Evolutionary conservation across 2,113 vertebrate genomes (phyloP).

Genomic region (Centropus unirufus): DNA sequence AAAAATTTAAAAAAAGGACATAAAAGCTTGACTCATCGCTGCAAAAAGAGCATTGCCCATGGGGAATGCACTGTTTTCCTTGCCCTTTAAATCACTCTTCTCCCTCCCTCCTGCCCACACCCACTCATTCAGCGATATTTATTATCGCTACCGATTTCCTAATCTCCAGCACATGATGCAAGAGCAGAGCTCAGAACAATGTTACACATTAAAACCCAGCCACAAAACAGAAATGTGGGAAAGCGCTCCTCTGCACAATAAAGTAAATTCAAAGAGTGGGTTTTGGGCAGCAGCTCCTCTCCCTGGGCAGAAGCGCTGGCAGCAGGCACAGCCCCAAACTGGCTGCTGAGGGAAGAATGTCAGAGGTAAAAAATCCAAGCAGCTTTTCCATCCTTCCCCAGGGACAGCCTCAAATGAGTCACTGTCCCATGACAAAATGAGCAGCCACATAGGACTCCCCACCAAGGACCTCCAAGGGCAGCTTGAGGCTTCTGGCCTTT

Average conservation of each 20-base stretch:
- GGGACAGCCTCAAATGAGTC: neutral
- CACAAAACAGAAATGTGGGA: neutral
- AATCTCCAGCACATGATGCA: constrained; percentile 2
- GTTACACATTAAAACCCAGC: neutral
- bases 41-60: accelerated
- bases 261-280: accelerated
- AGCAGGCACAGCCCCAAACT: neutral
- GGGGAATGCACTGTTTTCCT: neutral
- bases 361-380: neutral
- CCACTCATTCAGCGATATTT: neutral
- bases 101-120: neutral
- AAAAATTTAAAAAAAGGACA: accelerated
- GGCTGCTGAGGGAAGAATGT: neutral
- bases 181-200: neutral
- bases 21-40: neutral
- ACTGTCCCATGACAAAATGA: neutral
- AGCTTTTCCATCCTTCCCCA: neutral
- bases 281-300: neutral
- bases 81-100: neutral
- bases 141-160: constrained; percentile 2
- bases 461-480: neutral
- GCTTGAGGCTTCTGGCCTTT: neutral
- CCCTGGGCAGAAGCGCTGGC: neutral
- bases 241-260: neutral
- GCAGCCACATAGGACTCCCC: neutral